Percentiles rank a stretch among this genome's conserved stretches.
phyloP scores from a whole-genome alignment of 64 coral and sea anemone genomes.

The Astreopora myriophthalma region DNA sequence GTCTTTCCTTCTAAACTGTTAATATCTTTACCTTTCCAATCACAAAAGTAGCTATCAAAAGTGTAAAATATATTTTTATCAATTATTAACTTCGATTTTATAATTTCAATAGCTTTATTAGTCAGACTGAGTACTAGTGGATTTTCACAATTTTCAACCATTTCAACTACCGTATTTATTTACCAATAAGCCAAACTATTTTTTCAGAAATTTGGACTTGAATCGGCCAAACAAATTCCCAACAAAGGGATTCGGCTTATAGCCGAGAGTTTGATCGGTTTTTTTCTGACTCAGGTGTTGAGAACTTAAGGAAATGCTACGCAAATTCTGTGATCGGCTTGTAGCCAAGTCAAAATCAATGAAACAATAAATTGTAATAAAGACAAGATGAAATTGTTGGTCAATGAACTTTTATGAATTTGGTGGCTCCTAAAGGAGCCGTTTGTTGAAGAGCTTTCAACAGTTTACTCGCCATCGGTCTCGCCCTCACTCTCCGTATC shows the following conservation, averaged over 20 bases:
- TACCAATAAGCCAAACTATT: slow-evolving; percentile 10
- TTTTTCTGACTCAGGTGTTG: slow-evolving; percentile 1
- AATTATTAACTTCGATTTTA: too few relatives aligned
- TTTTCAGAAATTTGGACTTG: slow-evolving; percentile 22
- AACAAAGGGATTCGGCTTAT: too few relatives aligned
- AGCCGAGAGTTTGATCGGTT: not conserved
- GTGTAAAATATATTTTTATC: too few relatives aligned
- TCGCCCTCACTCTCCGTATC: slow-evolving; percentile 18
- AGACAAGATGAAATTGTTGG: slow-evolving; percentile 23
- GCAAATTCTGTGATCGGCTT: slow-evolving; percentile 34
- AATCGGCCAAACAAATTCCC: not conserved
- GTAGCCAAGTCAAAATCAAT: slow-evolving; percentile 29
- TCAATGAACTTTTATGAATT: not conserved
- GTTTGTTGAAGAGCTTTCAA: not conserved
- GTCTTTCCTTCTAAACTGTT: not conserved
- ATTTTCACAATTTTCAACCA: too few relatives aligned
- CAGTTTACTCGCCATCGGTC: not conserved
- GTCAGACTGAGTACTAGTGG: too few relatives aligned
- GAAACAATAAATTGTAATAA: slow-evolving; percentile 12
- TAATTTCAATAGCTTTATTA: too few relatives aligned
- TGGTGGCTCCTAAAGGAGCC: slow-evolving; percentile 47
- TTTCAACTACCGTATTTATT: slow-evolving; percentile 25
- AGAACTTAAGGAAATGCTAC: not conserved
- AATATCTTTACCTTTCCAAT: too few relatives aligned
- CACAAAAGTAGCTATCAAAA: too few relatives aligned